These are phyloP conservation scores for Lasioglossum baleicum DNA, from an alignment of 1,140 invertebrate species.

Conservation along the genomic window DNA sequence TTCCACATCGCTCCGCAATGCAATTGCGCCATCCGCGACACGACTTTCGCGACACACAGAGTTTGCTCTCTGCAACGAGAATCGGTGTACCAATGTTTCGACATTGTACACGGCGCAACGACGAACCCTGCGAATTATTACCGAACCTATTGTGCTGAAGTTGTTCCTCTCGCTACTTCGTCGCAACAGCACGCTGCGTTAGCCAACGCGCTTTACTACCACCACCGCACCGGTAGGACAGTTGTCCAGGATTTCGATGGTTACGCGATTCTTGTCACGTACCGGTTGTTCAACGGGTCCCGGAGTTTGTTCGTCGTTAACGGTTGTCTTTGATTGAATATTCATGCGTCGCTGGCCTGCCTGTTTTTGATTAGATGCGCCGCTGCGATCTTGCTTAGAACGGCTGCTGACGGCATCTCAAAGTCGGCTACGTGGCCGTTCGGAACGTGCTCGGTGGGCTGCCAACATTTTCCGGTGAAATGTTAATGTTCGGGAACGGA, in stretches of 20 bases:
- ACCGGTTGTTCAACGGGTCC: not conserved
- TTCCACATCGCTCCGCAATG: conserved; percentile 21
- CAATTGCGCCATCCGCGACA: conserved; percentile 44
- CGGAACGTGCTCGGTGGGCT: too few relatives aligned
- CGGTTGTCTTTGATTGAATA: conserved; percentile 6
- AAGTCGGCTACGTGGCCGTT: too few relatives aligned
- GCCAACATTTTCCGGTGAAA: too few relatives aligned
- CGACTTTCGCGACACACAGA: not conserved
- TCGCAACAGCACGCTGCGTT: not conserved
- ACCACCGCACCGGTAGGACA: not conserved
- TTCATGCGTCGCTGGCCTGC: not conserved
- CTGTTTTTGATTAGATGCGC: not conserved
- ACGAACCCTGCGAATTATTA: not conserved
- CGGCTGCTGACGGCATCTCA: too few relatives aligned
- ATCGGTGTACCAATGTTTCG: not conserved
- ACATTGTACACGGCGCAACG: too few relatives aligned
- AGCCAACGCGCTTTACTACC: too few relatives aligned
- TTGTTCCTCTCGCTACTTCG: not conserved
- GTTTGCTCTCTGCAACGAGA: not conserved
- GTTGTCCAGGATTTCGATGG: not conserved
- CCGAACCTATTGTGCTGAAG: not conserved
- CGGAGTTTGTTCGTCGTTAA: conserved; percentile 1
- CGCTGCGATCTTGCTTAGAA: too few relatives aligned
- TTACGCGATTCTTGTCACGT: not conserved
- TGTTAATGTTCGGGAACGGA: too few relatives aligned